Conservation (phyloP, 2,113 vertebrate species). For the Lagopus leucura region DNA sequence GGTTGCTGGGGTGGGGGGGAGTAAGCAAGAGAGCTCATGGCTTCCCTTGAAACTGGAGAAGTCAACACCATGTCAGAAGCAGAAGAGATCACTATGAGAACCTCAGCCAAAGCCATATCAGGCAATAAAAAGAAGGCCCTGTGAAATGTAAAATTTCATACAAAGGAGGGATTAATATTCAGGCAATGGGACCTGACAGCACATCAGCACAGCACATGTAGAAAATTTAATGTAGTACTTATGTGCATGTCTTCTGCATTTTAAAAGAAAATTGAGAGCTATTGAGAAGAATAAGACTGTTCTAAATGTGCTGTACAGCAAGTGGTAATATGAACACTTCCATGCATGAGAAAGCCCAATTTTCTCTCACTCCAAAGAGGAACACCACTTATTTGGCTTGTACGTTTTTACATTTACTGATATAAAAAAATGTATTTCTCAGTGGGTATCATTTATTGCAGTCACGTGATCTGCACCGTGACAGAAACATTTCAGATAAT, state of each 20-base stretch:
- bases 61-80: neutral
- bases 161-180: conserved; percentile 26
- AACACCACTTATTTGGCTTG: neutral
- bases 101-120: neutral
- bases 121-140: neutral
- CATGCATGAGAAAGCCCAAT: conserved; percentile 11
- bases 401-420: neutral
- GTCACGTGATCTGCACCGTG: neutral
- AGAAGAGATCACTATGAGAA: neutral
- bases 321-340: neutral
- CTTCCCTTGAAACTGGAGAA: neutral
- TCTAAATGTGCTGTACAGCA: neutral
- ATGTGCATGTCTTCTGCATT: conserved; percentile 26
- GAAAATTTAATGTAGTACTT: neutral
- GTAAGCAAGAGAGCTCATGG: neutral
- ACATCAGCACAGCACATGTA: conserved; percentile 9
- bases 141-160: conserved; percentile 19
- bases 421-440: neutral
- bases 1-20: neutral
- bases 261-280: conserved; percentile 22
- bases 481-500: neutral
- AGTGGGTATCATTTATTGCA: neutral
- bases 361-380: neutral
- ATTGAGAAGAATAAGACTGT: neutral
- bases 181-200: conserved; percentile 16